These are phyloP conservation scores for Busseola fusca DNA, from an alignment of 2,888 invertebrate species.

Conservation along the genomic window DNA sequence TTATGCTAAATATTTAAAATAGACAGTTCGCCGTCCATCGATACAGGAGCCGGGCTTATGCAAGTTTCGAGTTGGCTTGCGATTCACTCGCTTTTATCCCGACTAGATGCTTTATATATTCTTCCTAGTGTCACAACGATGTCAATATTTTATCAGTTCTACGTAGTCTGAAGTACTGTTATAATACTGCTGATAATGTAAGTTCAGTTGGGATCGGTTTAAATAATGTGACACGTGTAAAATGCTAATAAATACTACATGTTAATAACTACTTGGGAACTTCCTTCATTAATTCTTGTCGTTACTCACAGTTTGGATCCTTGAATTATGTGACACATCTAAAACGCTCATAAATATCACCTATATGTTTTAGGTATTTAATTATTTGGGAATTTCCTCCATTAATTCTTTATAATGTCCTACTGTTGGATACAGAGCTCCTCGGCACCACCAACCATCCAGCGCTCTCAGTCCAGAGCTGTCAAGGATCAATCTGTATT, in stretches of 20 bases:
- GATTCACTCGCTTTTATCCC: conserved; percentile 42
- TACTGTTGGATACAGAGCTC: neutral
- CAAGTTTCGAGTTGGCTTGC: conserved; percentile 51
- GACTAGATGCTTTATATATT: conserved; percentile 45
- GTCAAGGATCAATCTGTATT: neutral
- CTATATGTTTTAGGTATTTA: conserved; percentile 2
- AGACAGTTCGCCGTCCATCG: conserved; percentile 56
- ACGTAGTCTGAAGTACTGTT: conserved; percentile 10
- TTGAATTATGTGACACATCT: too few species aligned
- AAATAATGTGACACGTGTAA: neutral
- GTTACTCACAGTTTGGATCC: too few species aligned
- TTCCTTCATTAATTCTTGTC: too few species aligned
- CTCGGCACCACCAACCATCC: too few species aligned
- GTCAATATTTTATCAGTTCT: conserved; percentile 53
- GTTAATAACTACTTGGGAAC: too few species aligned
- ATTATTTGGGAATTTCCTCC: neutral
- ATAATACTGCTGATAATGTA: conserved; percentile 19
- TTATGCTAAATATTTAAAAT: conserved; percentile 64
- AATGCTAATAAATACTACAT: too few species aligned
- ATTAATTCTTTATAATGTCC: neutral
- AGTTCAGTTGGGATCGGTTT: conserved; percentile 14
- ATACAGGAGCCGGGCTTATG: conserved; percentile 57
- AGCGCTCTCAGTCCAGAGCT: neutral
- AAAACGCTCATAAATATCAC: too few species aligned
- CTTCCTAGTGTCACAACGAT: conserved; percentile 35